Conservation (phyloP, 2,888 invertebrate species). For the Orchestes rusci region DNA sequence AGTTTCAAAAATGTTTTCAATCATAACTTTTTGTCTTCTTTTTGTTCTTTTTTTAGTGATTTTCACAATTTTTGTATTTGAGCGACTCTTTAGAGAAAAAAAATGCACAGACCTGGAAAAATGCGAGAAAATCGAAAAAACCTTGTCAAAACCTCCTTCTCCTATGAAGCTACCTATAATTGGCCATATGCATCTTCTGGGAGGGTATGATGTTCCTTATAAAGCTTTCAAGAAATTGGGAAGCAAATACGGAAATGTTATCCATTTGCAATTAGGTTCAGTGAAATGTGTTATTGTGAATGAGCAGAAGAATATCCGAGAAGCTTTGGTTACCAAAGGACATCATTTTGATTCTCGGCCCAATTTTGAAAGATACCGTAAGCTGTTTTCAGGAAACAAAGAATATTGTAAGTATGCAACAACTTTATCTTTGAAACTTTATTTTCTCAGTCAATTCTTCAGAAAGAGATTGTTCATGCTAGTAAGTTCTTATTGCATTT, state of each 20-base stretch:
- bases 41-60: not conserved
- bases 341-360: slow-evolving; percentile 59
- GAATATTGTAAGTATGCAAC: slow-evolving; percentile 56
- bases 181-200: slow-evolving; percentile 51
- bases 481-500: not conserved
- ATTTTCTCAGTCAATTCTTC: not conserved
- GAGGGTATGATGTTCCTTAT: slow-evolving; percentile 53
- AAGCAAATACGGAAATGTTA: slow-evolving; percentile 48
- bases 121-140: not conserved
- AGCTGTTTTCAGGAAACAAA: slow-evolving; percentile 57
- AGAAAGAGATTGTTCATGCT: not conserved
- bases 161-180: slow-evolving; percentile 50
- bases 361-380: slow-evolving; percentile 54
- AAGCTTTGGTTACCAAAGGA: slow-evolving; percentile 51
- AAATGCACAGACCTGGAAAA: too few relatives aligned
- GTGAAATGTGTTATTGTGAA: slow-evolving; percentile 53
- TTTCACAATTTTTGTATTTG: not conserved
- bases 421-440: not conserved
- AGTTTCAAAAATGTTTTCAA: not conserved
- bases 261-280: slow-evolving; percentile 50
- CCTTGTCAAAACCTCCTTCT: slow-evolving; percentile 42
- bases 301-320: slow-evolving; percentile 52
- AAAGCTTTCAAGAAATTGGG: slow-evolving; percentile 51
- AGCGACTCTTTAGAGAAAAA: not conserved
- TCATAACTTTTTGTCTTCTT: not conserved